Conservation (phyloP, 2,797 vertebrate species). For the Thamnophis elegans region DNA sequence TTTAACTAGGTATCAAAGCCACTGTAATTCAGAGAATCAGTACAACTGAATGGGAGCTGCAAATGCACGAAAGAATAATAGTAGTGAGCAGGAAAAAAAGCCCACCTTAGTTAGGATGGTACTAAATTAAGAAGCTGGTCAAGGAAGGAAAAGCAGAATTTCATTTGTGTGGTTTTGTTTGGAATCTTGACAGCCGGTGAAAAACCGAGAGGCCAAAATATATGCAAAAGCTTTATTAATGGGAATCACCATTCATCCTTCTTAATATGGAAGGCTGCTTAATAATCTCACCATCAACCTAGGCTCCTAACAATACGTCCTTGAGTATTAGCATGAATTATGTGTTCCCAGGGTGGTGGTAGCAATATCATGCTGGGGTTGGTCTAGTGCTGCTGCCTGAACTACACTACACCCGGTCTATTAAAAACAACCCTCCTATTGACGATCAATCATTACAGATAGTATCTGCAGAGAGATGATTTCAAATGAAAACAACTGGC, state of each 20-base stretch:
- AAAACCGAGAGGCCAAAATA: background rate
- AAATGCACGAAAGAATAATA: background rate
- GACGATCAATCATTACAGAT: conserved; percentile 50
- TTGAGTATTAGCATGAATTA: conserved; percentile 14
- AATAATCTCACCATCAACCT: background rate
- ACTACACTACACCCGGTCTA: conserved; percentile 27
- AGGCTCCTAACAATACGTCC: background rate
- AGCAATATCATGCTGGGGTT: conserved; percentile 25
- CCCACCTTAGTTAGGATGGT: background rate
- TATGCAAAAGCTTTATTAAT: background rate
- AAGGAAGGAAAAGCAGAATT: background rate
- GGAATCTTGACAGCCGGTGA: background rate
- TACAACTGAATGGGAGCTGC: background rate
- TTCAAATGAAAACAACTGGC: conserved; percentile 40
- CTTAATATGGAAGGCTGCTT: background rate
- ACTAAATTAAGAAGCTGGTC: rapidly evolving
- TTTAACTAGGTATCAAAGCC: background rate
- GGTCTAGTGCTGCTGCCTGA: background rate
- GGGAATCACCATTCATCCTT: background rate
- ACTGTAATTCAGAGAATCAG: background rate
- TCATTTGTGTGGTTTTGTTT: background rate
- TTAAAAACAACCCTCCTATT: conserved; percentile 27
- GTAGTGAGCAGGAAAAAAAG: background rate
- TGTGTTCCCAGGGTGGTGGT: rapidly evolving
- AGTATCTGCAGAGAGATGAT: conserved; percentile 51